Evolutionary conservation across 2,113 vertebrate genomes (phyloP).

Genomic region (Poeciliopsis occidentalis): DNA sequence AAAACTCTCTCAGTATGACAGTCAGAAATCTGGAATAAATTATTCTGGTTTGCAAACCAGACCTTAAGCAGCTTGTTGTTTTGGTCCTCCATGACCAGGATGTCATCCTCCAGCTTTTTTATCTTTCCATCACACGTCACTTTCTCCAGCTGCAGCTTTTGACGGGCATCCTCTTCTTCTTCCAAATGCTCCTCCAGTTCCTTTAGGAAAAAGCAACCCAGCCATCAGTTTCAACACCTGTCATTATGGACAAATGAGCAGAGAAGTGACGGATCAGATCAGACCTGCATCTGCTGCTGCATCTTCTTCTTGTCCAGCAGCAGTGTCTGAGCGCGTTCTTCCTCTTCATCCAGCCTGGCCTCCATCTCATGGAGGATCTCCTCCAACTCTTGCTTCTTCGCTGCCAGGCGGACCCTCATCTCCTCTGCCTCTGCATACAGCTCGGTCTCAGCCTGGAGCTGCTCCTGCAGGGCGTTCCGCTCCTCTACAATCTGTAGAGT

Average conservation of each 20-base stretch:
- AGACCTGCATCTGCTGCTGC: conserved; percentile 95
- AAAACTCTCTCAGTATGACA: neutral
- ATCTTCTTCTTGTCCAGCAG: conserved; percentile 93
- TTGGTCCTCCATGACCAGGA: conserved; percentile 93
- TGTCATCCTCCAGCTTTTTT: conserved; percentile 95
- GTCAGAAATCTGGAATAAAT: neutral
- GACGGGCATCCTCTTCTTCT: conserved; percentile 91
- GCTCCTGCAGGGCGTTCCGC: conserved; percentile 88
- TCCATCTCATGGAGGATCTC: conserved; percentile 97
- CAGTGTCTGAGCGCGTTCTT: conserved; percentile 87
- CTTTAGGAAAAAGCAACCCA: conserved; percentile 65
- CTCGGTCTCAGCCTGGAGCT: conserved; percentile 93
- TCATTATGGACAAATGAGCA: neutral
- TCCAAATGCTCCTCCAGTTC: conserved; percentile 93
- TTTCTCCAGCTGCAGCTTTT: conserved; percentile 97
- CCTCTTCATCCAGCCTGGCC: conserved; percentile 92
- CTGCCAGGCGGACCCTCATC: conserved; percentile 89
- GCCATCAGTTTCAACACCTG: neutral
- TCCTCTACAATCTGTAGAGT: conserved; percentile 82
- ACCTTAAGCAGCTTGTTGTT: conserved; percentile 94
- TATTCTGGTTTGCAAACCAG: neutral
- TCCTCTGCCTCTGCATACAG: conserved; percentile 93
- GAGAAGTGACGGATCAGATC: neutral
- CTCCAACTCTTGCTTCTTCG: conserved; percentile 95
- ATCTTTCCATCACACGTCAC: conserved; percentile 92